Conservation (phyloP, 2,888 invertebrate genomes). For the Amphipyra berbera region DNA sequence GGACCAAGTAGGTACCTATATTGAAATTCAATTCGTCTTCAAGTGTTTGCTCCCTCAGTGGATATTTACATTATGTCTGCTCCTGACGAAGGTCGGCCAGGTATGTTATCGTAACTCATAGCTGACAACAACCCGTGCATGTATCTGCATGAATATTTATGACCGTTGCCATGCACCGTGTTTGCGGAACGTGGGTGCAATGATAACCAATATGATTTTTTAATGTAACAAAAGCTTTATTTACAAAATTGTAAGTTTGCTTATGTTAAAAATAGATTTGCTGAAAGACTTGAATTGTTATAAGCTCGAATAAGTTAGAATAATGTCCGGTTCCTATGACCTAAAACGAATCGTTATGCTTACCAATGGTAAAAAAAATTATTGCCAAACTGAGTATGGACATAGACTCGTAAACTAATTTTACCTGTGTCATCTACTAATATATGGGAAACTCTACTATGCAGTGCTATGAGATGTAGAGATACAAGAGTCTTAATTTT, state of each 20-base stretch:
- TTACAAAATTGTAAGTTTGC: constrained; percentile 7
- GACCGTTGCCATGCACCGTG: constrained; percentile 41
- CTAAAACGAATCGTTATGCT: too few relatives aligned
- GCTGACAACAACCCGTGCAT: constrained; percentile 44
- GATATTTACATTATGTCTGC: constrained; percentile 42
- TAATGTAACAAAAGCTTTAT: constrained; percentile 16
- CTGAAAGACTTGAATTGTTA: background rate
- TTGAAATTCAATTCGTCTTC: constrained; percentile 36
- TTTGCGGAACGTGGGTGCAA: constrained; percentile 35
- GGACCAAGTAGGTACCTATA: too few relatives aligned
- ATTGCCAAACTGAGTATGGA: too few relatives aligned
- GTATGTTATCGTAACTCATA: constrained; percentile 64
- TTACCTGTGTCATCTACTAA: too few relatives aligned
- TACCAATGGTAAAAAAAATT: too few relatives aligned
- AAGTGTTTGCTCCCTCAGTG: constrained; percentile 27
- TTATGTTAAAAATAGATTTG: constrained; percentile 10
- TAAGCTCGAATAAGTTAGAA: background rate
- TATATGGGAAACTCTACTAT: too few relatives aligned
- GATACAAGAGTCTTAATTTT: too few relatives aligned
- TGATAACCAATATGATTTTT: constrained; percentile 28
- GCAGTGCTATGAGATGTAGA: too few relatives aligned
- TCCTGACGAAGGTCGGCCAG: constrained; percentile 66
- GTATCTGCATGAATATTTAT: constrained; percentile 59
- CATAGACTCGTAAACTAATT: too few relatives aligned
- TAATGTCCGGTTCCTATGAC: too few relatives aligned